phyloP scores from a whole-genome alignment of 2,797 vertebrate species.

The Megaceryle alcyon region DNA sequence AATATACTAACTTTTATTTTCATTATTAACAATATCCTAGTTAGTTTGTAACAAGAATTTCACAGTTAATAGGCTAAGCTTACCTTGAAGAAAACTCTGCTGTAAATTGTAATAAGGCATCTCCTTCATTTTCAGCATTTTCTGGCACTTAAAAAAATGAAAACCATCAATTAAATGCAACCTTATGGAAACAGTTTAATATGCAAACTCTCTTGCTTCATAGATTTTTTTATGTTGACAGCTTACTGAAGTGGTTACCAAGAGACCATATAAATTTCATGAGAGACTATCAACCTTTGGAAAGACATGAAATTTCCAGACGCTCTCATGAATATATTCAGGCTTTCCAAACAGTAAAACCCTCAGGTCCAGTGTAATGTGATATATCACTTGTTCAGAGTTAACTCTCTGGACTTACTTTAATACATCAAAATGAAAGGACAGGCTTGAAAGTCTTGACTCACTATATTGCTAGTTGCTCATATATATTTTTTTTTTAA shows the following conservation, averaged over 20 bases:
- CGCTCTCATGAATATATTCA: background rate
- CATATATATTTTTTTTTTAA: background rate
- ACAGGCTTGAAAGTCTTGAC: background rate
- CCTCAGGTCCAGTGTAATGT: background rate
- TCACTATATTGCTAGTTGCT: background rate
- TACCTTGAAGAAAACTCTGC: conserved; percentile 99
- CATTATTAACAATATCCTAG: background rate
- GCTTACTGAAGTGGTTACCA: background rate
- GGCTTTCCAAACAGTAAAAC: background rate
- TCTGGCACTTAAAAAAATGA: conserved; percentile 90
- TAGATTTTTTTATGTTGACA: background rate
- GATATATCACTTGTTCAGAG: background rate
- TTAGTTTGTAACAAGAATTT: conserved; percentile 15
- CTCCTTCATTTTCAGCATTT: conserved; percentile 97
- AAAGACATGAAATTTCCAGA: background rate
- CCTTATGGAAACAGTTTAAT: background rate
- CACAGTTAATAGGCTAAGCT: conserved; percentile 46
- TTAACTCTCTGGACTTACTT: background rate
- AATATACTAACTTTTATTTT: background rate
- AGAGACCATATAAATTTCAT: background rate
- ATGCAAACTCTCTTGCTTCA: background rate
- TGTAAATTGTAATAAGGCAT: conserved; percentile 99
- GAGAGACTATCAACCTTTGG: background rate
- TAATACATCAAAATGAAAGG: background rate
- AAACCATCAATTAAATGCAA: background rate